Conservation (phyloP, 2,113 vertebrate genomes). For the Bubalus kerabau region DNA sequence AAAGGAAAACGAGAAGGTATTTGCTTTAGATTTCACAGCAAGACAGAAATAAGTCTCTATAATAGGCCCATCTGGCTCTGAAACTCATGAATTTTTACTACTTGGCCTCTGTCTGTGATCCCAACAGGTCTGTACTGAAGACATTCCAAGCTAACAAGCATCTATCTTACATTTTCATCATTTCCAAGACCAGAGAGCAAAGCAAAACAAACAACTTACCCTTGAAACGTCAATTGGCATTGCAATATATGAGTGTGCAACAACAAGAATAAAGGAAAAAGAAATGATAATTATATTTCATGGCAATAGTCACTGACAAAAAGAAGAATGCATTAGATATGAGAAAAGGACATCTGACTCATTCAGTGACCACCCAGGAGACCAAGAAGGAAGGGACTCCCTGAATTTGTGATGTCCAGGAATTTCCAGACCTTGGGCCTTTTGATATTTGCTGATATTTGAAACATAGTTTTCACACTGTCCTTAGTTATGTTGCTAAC, state of each 20-base stretch:
- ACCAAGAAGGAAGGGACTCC: not conserved
- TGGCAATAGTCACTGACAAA: not conserved
- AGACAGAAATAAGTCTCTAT: not conserved
- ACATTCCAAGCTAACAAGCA: not conserved
- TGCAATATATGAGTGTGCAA: not conserved
- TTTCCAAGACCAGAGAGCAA: slow-evolving; percentile 17
- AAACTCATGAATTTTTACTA: not conserved
- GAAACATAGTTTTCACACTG: not conserved
- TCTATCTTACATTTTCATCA: not conserved
- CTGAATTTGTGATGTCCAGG: not conserved
- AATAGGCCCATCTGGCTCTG: not conserved
- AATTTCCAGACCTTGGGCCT: not conserved
- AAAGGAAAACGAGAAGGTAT: not conserved
- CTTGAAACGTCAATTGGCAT: not conserved
- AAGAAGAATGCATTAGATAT: not conserved
- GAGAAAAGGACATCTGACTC: not conserved
- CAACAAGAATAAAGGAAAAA: not conserved
- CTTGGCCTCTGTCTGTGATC: not conserved
- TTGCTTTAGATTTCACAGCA: not conserved
- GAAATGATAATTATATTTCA: not conserved
- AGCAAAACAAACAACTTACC: not conserved
- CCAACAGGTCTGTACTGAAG: not conserved
- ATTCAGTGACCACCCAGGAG: not conserved
- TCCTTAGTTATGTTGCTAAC: not conserved
- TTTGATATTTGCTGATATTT: not conserved